Evolutionary conservation across 30 jellyfish, hydroid and myxozoan genomes (phyloP).

Genomic region (Sanderia malayensis): DNA sequence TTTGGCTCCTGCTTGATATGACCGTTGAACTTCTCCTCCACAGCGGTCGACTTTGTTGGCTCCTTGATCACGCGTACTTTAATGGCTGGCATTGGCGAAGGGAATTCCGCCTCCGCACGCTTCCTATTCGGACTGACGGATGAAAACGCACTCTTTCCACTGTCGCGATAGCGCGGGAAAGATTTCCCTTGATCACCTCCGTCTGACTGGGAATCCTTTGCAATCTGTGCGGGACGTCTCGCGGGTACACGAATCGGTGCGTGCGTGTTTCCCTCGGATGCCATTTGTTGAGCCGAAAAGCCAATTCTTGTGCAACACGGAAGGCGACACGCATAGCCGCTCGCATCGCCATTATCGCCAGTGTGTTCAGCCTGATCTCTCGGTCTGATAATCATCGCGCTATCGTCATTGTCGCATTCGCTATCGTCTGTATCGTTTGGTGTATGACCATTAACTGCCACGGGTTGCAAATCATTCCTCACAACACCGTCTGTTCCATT

Average conservation of each 20-base stretch:
- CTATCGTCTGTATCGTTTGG: slow-evolving; percentile 48
- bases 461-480: too few species aligned
- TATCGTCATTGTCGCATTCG: slow-evolving; percentile 51
- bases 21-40: too few species aligned
- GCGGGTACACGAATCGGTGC: slow-evolving; percentile 60
- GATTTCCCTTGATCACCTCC: slow-evolving; percentile 29
- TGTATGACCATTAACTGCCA: neutral
- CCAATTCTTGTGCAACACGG: slow-evolving; percentile 56
- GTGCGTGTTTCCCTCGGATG: slow-evolving; percentile 26
- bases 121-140: slow-evolving; percentile 55
- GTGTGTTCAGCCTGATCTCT: slow-evolving; percentile 28
- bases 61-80: slow-evolving; percentile 56
- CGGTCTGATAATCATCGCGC: slow-evolving; percentile 43
- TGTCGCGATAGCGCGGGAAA: slow-evolving; percentile 33
- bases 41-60: too few species aligned
- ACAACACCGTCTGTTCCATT: too few species aligned
- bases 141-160: slow-evolving; percentile 45
- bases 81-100: slow-evolving; percentile 41
- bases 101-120: slow-evolving; percentile 32
- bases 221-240: slow-evolving; percentile 40
- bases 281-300: slow-evolving; percentile 14
- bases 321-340: slow-evolving; percentile 41
- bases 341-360: slow-evolving; percentile 17
- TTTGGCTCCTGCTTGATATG: too few species aligned
- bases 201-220: slow-evolving; percentile 19